Percentiles rank a stretch among this genome's conserved stretches.
Conservation (phyloP, 35 echinoderm and acorn worm species). For the Amphiura filiformis region DNA sequence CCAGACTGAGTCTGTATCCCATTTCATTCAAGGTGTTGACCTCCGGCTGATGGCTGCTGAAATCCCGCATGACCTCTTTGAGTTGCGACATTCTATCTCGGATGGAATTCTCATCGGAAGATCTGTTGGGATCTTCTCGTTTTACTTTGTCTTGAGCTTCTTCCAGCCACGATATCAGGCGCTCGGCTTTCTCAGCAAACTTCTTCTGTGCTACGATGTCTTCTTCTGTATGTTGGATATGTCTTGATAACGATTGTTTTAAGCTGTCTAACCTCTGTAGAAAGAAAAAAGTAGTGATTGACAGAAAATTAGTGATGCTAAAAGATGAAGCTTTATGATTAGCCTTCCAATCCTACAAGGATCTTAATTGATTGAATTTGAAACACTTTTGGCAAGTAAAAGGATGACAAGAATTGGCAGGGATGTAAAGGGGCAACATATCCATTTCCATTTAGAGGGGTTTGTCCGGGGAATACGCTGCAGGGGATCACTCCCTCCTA, state of each 20-base stretch:
- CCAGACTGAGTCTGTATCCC: conserved; percentile 86
- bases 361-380: too few relatives aligned
- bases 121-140: conserved; percentile 67
- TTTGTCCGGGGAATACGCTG: too few relatives aligned
- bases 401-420: too few relatives aligned
- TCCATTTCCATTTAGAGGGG: too few relatives aligned
- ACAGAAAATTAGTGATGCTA: too few relatives aligned
- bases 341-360: too few relatives aligned
- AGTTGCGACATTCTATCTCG: conserved; percentile 65
- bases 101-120: conserved; percentile 81
- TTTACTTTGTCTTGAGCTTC: conserved; percentile 58
- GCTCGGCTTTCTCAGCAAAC: conserved; percentile 31
- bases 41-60: conserved; percentile 72
- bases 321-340: too few relatives aligned
- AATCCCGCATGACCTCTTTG: conserved; percentile 69
- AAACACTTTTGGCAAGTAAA: too few relatives aligned
- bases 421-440: too few relatives aligned
- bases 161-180: conserved; percentile 61
- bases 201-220: conserved; percentile 57
- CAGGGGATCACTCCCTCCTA: too few relatives aligned
- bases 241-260: conserved; percentile 53
- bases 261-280: conserved; percentile 70
- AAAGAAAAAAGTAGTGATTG: too few relatives aligned
- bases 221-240: conserved; percentile 33
- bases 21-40: conserved; percentile 82